phyloP scores from a whole-genome alignment of 2,113 vertebrate genomes.

The Phaethon lepturus region DNA sequence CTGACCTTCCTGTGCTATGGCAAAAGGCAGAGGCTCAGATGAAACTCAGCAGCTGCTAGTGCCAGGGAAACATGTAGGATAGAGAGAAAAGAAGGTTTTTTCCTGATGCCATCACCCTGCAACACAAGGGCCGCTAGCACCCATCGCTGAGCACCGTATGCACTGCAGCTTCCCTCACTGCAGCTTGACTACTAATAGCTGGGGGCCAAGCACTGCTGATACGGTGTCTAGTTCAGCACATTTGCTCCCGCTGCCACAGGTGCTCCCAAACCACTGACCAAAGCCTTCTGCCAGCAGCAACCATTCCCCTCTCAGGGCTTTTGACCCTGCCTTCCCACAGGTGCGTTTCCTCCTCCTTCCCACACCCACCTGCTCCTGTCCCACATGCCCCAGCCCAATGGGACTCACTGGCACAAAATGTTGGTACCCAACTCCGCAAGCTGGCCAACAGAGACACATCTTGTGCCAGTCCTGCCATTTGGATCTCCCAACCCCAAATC shows the following conservation, averaged over 20 bases:
- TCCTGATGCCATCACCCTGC: not conserved
- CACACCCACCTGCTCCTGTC: not conserved
- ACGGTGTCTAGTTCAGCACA: not conserved
- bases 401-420: not conserved
- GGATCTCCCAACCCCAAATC: not conserved
- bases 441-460: not conserved
- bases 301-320: accelerated
- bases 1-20: not conserved
- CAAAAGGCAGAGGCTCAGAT: not conserved
- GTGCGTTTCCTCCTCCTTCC: not conserved
- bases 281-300: not conserved
- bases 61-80: not conserved
- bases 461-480: not conserved
- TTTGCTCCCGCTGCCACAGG: not conserved
- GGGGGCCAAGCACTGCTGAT: not conserved
- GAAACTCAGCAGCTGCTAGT: not conserved
- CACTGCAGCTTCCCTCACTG: not conserved
- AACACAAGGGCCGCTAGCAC: accelerated
- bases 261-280: not conserved
- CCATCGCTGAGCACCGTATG: not conserved
- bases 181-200: not conserved
- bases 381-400: not conserved
- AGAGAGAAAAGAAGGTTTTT: not conserved
- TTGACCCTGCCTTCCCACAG: not conserved
- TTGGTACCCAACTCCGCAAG: not conserved